A percentile compares a stretch with the other conserved stretches of the same genome.
phyloP scores from a whole-genome alignment of 2,113 vertebrate species.

The Cathartes aura region DNA sequence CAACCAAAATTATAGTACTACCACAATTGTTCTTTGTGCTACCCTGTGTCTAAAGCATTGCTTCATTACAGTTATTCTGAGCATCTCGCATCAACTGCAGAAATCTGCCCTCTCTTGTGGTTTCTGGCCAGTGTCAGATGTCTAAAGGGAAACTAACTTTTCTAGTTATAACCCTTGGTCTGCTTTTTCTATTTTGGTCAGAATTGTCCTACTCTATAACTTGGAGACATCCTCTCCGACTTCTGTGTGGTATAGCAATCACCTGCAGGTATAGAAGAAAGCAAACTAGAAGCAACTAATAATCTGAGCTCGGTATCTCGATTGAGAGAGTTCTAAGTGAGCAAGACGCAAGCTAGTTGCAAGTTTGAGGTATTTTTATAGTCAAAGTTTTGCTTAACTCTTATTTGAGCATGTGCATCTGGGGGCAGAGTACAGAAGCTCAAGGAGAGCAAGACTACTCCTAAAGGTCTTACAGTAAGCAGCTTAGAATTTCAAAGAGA shows the following conservation, averaged over 20 bases:
- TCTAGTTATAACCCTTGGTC: neutral
- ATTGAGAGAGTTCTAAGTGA: neutral
- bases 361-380: neutral
- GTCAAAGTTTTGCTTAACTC: neutral
- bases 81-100: neutral
- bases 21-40: neutral
- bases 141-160: neutral
- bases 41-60: neutral
- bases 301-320: neutral
- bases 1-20: neutral
- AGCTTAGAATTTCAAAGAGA: constrained; percentile 60
- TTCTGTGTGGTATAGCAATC: neutral
- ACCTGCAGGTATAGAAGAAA: neutral
- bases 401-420: neutral
- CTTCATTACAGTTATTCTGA: neutral
- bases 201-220: neutral
- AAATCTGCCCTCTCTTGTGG: neutral
- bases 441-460: constrained; percentile 6
- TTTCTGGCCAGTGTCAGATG: neutral
- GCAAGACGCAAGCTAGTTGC: neutral
- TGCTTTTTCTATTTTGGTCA: neutral
- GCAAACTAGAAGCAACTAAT: neutral
- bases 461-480: constrained; percentile 47
- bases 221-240: neutral
- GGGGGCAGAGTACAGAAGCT: neutral